Evolutionary conservation across 2,113 vertebrate species (phyloP), one percentile per base, ranked within the genome.

Genomic region (Clarias batrachus): DNA sequence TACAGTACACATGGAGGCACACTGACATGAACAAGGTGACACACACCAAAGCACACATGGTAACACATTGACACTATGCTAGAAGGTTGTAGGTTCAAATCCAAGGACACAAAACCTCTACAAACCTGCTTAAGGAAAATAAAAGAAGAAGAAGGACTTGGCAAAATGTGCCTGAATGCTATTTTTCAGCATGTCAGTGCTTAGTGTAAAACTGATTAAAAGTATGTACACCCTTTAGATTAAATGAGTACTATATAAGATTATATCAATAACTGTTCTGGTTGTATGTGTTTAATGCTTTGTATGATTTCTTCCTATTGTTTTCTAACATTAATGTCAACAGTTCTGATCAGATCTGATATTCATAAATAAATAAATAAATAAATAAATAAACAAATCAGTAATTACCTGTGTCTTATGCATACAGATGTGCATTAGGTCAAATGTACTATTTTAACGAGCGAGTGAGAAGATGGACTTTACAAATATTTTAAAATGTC

Each of bases 381-480:
- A 48, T 48, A 48, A 41, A 41, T 41, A 41, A 41, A 41, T 41
- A 7, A 41, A 48, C 8, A 48, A 25, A 78, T 30, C 83, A 65
- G 60, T 78, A 52, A 48, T 76, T 33, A 81, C 52, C 52, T 48
- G 37, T 62, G 52, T 71, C 80, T 76, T 87, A 63, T 77, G 57
- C 65, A 48, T 76, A 65, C 83, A 78, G 83, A 60, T 85, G 83
- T 85, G 73, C 48, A 54, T 63, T 79, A 48, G 73, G 63, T 71
- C 74, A 86, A 73, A 78, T 86, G 82, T 37, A 62, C 70, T 84
- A 88, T 70, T 48, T 80, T 11, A 73, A 56, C 83, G 74, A 56
- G 57, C 74, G 78, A 78, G n/a, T 79, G 73, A 10, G 81, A 81
- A 62, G 37, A 62, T 60, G 27, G 33, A 56, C 41, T 71, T 56